Evolutionary conservation across 2,888 invertebrate genomes (phyloP), one percentile per base, ranked within the genome.

Genomic region (Tolmerus cingulatus): DNA sequence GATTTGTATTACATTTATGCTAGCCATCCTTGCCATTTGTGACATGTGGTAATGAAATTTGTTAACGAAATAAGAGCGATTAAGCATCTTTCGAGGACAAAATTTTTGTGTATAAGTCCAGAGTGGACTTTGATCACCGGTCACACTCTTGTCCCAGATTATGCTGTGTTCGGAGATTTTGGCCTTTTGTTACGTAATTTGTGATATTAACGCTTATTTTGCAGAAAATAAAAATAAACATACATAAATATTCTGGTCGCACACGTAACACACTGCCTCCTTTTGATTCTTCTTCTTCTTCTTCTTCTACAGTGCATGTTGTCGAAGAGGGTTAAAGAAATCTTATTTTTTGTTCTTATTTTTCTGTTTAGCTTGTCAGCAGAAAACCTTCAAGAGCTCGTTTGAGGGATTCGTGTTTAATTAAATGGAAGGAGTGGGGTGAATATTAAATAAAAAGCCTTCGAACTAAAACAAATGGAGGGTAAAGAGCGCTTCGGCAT

Each of bases 1-100:
- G 81, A 87, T 87, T 87, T 82, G 82, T 74, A 82, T 78, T 74
- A 87, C 57, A 81, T 87, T 81, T 87, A 81, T 74, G 57, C 57
- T 37, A 34, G 74, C 34, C 37, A 19, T 87, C 74, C 74, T 74
- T 51, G 30, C 74, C 85, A 86, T 86, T 86, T 86, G 86, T 86
- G 57, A 86, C 86, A 86, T 86, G 86, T 86, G 77, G 40, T 77
- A 86, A 77, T 86, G 77, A 77, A 86, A 77, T 76, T 77, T 86
- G 86, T 86, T 77, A 86, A 86, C 86, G 85, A 85, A 85, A 85
- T 74, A 84, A 76, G 30, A 74, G 27, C 74, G 85, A 74, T 85
- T 85, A 85, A 74, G 30, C 46, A 66, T 74, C 74, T 34, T 85
- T 14, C 5, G 46, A 74, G 74, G 30, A 85, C 74, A 46, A 74